Conservation (phyloP, 2,888 invertebrate species). For the Drosophila macrothrix region DNA sequence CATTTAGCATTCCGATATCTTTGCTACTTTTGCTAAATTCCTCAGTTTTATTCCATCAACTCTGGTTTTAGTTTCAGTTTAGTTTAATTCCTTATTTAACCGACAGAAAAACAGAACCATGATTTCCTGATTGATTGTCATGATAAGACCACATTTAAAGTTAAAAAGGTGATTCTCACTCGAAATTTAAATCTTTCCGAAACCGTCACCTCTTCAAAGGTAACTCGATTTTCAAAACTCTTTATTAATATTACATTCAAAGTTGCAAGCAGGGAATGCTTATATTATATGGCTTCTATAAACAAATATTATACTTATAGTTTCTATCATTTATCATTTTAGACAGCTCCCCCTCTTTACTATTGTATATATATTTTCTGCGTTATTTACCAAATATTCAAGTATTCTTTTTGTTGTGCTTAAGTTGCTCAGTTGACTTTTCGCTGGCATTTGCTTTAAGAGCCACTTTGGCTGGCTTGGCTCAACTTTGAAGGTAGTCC, state of each 20-base stretch:
- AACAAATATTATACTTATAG: not conserved
- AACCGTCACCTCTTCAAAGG: not conserved
- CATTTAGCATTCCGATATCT: not conserved
- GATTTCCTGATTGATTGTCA: no score
- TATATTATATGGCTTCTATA: not conserved
- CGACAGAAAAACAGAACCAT: not conserved
- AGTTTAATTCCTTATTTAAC: not conserved
- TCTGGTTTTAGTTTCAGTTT: not conserved
- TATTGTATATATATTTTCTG: not conserved
- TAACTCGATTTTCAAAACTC: not conserved
- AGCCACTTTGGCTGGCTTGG: constrained; percentile 9
- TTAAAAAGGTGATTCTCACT: not conserved
- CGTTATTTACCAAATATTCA: not conserved
- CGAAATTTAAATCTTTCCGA: not conserved
- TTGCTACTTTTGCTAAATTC: not conserved
- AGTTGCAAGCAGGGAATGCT: not conserved
- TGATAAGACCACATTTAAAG: not conserved
- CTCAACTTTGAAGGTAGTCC: not conserved
- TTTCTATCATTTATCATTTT: not conserved
- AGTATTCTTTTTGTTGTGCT: not conserved
- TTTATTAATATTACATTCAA: not conserved
- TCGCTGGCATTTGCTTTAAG: constrained; percentile 23
- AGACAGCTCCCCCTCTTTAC: not conserved
- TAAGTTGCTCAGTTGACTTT: constrained; percentile 48
- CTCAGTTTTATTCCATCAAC: not conserved